Evolutionary conservation across 1,140 invertebrate species (phyloP).

Genomic region (Aphelenchoides avenae): DNA sequence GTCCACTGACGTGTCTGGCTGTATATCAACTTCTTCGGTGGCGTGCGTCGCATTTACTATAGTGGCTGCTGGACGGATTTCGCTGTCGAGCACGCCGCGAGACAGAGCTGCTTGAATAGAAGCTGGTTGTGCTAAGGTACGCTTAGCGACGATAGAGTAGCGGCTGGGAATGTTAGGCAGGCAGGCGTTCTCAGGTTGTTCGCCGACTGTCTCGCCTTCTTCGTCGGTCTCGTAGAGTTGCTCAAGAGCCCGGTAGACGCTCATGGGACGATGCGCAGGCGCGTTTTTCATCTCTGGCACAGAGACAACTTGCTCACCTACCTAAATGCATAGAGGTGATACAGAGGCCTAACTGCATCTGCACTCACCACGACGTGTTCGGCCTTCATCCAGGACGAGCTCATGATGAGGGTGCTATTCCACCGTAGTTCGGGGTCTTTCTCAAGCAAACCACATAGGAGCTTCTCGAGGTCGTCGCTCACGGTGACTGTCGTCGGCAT

Average conservation of each 20-base stretch:
- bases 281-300: constrained; percentile 20
- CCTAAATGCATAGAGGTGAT: constrained; percentile 14
- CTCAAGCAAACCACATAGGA: constrained; percentile 32
- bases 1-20: no score
- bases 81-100: no score
- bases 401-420: constrained; percentile 12
- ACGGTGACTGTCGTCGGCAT: constrained; percentile 25
- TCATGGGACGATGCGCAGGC: constrained; percentile 24
- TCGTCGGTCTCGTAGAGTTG: constrained; percentile 21
- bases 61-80: no score
- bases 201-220: no score
- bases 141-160: no score
- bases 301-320: constrained; percentile 12
- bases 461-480: constrained; percentile 10
- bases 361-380: constrained; percentile 1
- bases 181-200: background rate
- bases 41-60: no score
- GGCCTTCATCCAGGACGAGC: background rate
- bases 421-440: constrained; percentile 39
- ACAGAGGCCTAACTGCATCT: background rate
- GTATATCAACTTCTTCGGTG: no score
- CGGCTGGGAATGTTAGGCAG: background rate
- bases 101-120: no score
- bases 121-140: no score
- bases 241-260: constrained; percentile 16